Conservation (phyloP, 2,888 invertebrate genomes). For the Oligia latruncula region DNA sequence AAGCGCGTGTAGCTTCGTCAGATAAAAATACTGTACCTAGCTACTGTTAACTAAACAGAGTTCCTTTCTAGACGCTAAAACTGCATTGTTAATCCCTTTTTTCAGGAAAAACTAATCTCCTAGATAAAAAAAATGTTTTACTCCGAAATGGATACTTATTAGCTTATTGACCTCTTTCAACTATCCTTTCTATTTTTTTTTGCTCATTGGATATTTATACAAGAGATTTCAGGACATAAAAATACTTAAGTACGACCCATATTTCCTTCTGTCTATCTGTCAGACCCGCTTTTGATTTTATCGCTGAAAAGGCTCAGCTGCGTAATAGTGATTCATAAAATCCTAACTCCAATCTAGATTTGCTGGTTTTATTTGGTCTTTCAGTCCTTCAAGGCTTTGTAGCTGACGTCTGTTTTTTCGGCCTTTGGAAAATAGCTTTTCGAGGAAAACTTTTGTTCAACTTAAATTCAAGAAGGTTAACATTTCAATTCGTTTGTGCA, state of each 20-base stretch:
- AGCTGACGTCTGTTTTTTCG: slow-evolving; percentile 49
- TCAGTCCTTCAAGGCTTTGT: slow-evolving; percentile 38
- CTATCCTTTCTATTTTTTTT: slow-evolving; percentile 4
- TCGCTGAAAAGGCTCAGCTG: slow-evolving; percentile 44
- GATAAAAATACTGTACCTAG: not conserved
- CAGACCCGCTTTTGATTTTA: slow-evolving; percentile 63
- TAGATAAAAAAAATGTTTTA: not conserved
- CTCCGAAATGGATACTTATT: not conserved
- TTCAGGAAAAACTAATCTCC: slow-evolving; percentile 3
- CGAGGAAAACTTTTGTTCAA: slow-evolving; percentile 42
- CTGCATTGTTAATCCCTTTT: not conserved
- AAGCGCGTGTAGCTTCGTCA: not conserved
- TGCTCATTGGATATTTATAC: slow-evolving; percentile 7
- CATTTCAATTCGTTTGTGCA: slow-evolving; percentile 44
- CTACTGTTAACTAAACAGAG: not conserved
- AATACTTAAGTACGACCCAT: slow-evolving; percentile 41
- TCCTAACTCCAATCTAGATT: slow-evolving; percentile 57
- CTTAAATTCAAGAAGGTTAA: slow-evolving; percentile 55
- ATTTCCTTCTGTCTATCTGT: slow-evolving; percentile 61
- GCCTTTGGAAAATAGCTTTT: slow-evolving; percentile 38
- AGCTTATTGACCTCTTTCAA: slow-evolving; percentile 1
- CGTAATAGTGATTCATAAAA: slow-evolving; percentile 62
- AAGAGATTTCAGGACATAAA: slow-evolving; percentile 36
- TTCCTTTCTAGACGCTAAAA: not conserved
- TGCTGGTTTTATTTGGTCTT: slow-evolving; percentile 50